Evolutionary conservation across 2,797 vertebrate genomes (phyloP), one percentile per base, ranked within the genome.

Genomic region (Falco novaeseelandiae): DNA sequence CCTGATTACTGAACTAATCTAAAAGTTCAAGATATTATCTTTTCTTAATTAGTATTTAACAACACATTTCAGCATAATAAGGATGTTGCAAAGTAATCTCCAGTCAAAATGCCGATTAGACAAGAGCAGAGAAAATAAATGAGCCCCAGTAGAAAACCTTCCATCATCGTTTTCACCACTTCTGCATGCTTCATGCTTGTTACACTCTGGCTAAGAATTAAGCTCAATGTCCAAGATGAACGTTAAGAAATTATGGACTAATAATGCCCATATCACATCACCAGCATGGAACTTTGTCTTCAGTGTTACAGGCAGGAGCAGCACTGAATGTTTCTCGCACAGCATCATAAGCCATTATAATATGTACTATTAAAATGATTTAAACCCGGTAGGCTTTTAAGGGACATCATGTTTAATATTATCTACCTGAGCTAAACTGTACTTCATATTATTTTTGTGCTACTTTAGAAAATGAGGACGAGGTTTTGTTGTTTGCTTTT

Each of bases 301-400:
- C 49, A 8, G 6, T 34, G 1, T 82, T 91, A 80, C 13, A 55
- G 81, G n/a, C 87, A 85, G 63, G 51, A 93, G 21, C 32, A 78
- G 62, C 38, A 73, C 55, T 52, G 42, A 66, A 86, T 25, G 85
- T 95, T 97, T 97, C 78, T 96, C 81, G 94, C 40, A 85, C 23
- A 83, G 29, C 40, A 77, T 51, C 81, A 42, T 66, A 79, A 91
- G 22, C 55, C 89, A 46, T 89, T 96, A 89, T 26, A 66, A 16
- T 72, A 51, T 63, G n/a, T 57, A 32, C 32, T 69, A 71, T 95
- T 95, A 83, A 38, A 36, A 15, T 93, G 88, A 97, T 96, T 97
- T 97, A 97, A 89, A 92, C 25, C 83, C 49, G 6, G 0, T 9
- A 78, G 55, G 48, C 65, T 96, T 87, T 97, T 93, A 91, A 91